These are phyloP conservation scores for Microplitis deprimator DNA, from an alignment of 2,888 invertebrate genomes.

Conservation along the genomic window DNA sequence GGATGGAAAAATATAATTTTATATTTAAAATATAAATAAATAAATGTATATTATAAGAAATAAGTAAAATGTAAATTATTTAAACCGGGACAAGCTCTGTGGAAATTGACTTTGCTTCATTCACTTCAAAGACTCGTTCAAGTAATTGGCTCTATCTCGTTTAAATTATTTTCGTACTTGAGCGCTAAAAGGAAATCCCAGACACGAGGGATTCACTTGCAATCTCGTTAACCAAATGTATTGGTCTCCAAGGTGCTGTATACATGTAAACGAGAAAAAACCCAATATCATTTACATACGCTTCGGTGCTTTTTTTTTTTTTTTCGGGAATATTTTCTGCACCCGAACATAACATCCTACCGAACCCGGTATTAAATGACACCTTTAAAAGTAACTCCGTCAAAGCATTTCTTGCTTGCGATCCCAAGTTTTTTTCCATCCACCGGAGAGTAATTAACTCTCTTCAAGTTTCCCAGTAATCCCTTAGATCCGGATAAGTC, in stretches of 20 bases:
- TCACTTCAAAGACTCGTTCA: constrained; percentile 15
- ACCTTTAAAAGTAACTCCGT: background rate
- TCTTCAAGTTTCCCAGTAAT: constrained; percentile 16
- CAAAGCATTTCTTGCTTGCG: background rate
- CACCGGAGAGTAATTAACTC: constrained; percentile 25
- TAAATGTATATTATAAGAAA: background rate
- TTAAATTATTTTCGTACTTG: constrained; percentile 45
- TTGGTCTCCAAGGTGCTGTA: constrained; percentile 10
- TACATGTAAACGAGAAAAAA: background rate
- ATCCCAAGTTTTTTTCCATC: background rate
- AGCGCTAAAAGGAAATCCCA: constrained; percentile 23
- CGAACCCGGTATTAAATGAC: too few relatives aligned
- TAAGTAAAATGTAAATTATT: background rate
- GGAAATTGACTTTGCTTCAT: constrained; percentile 21
- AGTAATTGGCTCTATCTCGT: constrained; percentile 39
- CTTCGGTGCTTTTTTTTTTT: background rate
- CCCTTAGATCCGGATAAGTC: constrained; percentile 19
- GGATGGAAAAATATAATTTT: background rate
- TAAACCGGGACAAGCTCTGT: background rate
- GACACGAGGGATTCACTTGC: constrained; percentile 22
- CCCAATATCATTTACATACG: background rate
- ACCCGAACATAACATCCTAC: background rate
- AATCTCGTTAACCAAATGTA: constrained; percentile 49
- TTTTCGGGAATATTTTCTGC: background rate
- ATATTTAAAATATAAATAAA: too few relatives aligned